Conservation (phyloP, 2,113 vertebrate genomes). For the Micronycteris hirsuta region DNA sequence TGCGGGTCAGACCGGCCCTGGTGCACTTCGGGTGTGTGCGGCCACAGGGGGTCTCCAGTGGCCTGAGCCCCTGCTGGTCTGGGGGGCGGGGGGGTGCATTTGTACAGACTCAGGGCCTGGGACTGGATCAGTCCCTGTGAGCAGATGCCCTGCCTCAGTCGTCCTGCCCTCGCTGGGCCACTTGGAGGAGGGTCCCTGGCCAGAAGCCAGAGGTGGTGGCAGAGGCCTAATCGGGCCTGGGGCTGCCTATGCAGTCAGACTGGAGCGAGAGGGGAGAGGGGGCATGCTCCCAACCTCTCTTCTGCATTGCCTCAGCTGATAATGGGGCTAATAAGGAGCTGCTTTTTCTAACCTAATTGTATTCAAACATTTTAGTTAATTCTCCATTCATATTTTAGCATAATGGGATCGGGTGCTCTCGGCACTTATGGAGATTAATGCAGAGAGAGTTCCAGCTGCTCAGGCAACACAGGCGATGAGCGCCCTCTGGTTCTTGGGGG, state of each 20-base stretch:
- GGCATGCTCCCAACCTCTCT: constrained; percentile 14
- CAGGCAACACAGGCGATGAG: constrained; percentile 51
- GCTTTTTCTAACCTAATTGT: constrained; percentile 83
- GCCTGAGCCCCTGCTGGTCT: not conserved
- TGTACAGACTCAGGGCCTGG: not conserved
- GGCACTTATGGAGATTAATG: constrained; percentile 85
- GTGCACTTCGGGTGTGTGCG: not conserved
- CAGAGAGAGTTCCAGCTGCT: constrained; percentile 77
- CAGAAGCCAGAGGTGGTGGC: not conserved
- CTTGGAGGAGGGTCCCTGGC: not conserved
- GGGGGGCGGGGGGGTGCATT: not conserved
- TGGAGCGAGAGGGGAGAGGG: not conserved
- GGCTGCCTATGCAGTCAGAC: not conserved
- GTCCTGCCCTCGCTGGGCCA: not conserved
- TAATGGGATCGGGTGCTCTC: constrained; percentile 82
- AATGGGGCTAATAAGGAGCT: constrained; percentile 80
- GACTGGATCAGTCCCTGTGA: not conserved
- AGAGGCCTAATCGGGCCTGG: not conserved
- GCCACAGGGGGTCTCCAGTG: not conserved
- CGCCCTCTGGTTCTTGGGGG: constrained; percentile 64
- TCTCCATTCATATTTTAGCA: constrained; percentile 85
- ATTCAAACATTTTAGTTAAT: constrained; percentile 87
- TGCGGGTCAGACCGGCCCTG: not conserved
- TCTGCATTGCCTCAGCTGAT: constrained; percentile 67
- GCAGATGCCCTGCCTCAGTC: not conserved